These are phyloP conservation scores for Acromyrmex charruanus DNA, from an alignment of 1,140 invertebrate species.

Conservation along the genomic window DNA sequence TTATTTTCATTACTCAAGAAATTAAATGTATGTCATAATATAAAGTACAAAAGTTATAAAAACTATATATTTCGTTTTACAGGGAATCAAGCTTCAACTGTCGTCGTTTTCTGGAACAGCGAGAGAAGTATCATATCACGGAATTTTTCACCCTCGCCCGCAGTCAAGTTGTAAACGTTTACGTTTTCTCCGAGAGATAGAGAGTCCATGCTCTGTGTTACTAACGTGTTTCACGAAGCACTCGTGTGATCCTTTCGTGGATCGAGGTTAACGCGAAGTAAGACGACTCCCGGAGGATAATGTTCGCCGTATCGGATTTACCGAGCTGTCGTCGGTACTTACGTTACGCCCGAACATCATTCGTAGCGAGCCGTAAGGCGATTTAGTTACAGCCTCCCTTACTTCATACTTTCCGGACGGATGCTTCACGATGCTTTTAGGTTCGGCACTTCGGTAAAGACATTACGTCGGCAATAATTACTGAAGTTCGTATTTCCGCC, in stretches of 20 bases:
- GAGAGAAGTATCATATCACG: not conserved
- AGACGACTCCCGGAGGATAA: constrained; percentile 61
- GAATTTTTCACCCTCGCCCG: constrained; percentile 43
- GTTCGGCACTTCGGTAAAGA: constrained; percentile 63
- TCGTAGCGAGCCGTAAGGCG: constrained; percentile 60
- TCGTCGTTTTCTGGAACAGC: not conserved
- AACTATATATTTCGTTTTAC: not conserved
- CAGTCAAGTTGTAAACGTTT: constrained; percentile 56
- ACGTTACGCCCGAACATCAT: constrained; percentile 62
- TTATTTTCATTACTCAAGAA: not conserved
- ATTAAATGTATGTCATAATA: not conserved
- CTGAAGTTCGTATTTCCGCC: constrained; percentile 43
- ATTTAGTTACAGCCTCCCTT: constrained; percentile 63
- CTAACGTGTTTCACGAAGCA: constrained; percentile 54
- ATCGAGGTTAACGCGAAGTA: constrained; percentile 64
- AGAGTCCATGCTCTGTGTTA: constrained; percentile 27
- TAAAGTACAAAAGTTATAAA: not conserved
- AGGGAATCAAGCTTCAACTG: not conserved
- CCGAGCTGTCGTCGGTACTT: constrained; percentile 62
- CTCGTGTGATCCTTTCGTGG: constrained; percentile 59
- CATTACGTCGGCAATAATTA: constrained; percentile 63
- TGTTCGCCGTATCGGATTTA: constrained; percentile 64
- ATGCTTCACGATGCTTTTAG: constrained; percentile 64
- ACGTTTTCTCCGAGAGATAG: constrained; percentile 41
- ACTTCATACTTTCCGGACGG: constrained; percentile 64